Evolutionary conservation across 2,797 vertebrate genomes (phyloP), one percentile per base, ranked within the genome.

Genomic region (Falco concolor): DNA sequence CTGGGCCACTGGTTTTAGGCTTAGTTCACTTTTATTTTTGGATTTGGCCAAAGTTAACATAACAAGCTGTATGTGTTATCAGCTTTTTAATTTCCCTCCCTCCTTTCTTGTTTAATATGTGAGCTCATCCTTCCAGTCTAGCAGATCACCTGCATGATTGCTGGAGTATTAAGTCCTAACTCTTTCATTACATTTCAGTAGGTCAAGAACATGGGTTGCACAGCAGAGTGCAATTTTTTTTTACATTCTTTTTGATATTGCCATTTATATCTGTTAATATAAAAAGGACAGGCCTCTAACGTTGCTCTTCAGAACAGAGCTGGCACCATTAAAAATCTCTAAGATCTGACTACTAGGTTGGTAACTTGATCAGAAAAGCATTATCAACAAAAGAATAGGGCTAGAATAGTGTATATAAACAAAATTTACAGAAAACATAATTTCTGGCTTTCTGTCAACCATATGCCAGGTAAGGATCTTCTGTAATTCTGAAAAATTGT

Each of bases 131-230:
- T 90, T 91, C 88, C 70, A 86, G 64, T 63, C 78, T 89, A 86
- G 69, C 81, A 86, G 89, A 84, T 96, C 90, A 96, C 91, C 79
- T 96, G 79, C 87, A 74, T 95, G 95, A 72, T 60, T 96, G 94
- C 92, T 95, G 64, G 63, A 76, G 87, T 93, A 74, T 81, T 87
- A 93, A 94, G 90, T 49, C 54, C 74, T 93, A 74, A 87, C 63
- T 79, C 60, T 74, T 53, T 82, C 80, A 81, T 96, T 94, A 90
- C 67, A 83, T 94, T 94, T 84, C 42, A 64, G 84, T 28, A 83
- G 85, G 87, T 94, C 85, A 82, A 73, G 89, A 92, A 49, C 45
- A 7, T 36, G 72, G 44, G 47, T 72, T 95, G 44, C 9, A 47
- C 6, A 1, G 83, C 64, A 72, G 61, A 82, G 76, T 40, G 49